Evolutionary conservation across 2,797 vertebrate species (phyloP), one percentile per base, ranked within the genome.

Genomic region (Megalops cyprinoides): DNA sequence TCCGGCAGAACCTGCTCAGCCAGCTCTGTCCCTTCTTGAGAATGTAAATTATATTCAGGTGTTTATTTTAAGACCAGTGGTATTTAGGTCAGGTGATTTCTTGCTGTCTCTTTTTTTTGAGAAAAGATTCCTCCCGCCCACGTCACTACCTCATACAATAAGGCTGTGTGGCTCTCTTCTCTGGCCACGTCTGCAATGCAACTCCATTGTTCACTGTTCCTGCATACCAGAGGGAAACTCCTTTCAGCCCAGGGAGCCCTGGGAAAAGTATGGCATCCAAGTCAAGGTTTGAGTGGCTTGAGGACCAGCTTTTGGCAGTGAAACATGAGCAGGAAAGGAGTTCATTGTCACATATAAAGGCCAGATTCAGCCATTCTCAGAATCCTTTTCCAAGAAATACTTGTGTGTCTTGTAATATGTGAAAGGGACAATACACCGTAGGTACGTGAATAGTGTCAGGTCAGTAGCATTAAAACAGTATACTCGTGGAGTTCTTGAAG

Each of bases 1-100:
- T 23, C n/a, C 28, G 53, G 28, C 9, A 31, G 56, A 80, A 75
- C 71, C 56, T 58, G 56, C 75, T 48, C 49, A 25, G 56, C 79
- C 55, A 31, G 55, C 71, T 49, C 49, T 39, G 42, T 48, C n/a
- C 10, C 9, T 10, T 34, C 42, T 42, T 25, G 55, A 49, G 14
- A 48, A 60, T n/a, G 53, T 73, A 23, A 53, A 49, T 77, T 37
- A 80, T 44, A 56, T n/a, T 46, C 23, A 49, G 46, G 48, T 53
- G 4, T 76, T 42, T 77, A 42, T 60, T 60, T 60, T 58, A 77
- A 67, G 56, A n/a, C 34, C 74, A 42, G 12, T 53, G n/a, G 46
- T 39, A 49, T 60, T 46, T 31, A 37, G 55, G 55, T 80, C 73
- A 75, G 55, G 39, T 48, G 71, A 48, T 48, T 42, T n/a, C 7